A percentile compares a stretch with the other conserved stretches of the same genome.
Conservation (phyloP, 2,888 invertebrate genomes). For the Elegia similella region DNA sequence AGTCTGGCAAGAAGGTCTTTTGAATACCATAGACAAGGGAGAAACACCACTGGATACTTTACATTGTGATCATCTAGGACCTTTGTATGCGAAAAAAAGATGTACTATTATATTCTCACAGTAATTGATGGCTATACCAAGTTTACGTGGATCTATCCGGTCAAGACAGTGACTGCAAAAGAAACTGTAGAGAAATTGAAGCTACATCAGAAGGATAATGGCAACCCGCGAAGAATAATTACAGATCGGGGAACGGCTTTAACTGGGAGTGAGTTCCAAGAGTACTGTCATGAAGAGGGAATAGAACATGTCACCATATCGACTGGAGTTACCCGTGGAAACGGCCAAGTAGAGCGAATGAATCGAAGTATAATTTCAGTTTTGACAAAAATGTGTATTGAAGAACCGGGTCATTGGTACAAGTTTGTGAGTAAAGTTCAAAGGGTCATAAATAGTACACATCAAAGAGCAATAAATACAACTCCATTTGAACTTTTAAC, state of each 20-base stretch:
- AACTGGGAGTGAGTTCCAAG: constrained; percentile 38
- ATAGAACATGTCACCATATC: constrained; percentile 42
- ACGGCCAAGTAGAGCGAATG: constrained; percentile 45
- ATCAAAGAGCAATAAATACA: constrained; percentile 26
- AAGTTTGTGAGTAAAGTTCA: constrained; percentile 25
- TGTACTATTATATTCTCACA: constrained; percentile 35
- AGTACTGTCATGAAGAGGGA: constrained; percentile 42
- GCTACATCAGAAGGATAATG: constrained; percentile 39
- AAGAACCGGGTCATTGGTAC: too few relatives aligned
- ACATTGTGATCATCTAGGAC: constrained; percentile 44
- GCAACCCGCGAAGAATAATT: constrained; percentile 42
- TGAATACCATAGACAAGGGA: constrained; percentile 37
- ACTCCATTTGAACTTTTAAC: too few relatives aligned
- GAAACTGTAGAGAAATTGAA: constrained; percentile 38
- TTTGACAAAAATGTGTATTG: constrained; percentile 41
- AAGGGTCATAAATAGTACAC: constrained; percentile 28
- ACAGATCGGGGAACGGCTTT: constrained; percentile 48
- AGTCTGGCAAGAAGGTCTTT: constrained; percentile 36
- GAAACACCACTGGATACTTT: constrained; percentile 35
- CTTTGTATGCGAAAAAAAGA: constrained; percentile 32
- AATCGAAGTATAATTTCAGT: constrained; percentile 40
- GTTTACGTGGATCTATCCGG: constrained; percentile 40
- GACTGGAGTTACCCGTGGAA: constrained; percentile 36
- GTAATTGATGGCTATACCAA: constrained; percentile 38
- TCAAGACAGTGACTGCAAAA: constrained; percentile 33